Base-by-base conservation (phyloP, 2,888 invertebrate species). In the Lithosia quadra region DNA sequence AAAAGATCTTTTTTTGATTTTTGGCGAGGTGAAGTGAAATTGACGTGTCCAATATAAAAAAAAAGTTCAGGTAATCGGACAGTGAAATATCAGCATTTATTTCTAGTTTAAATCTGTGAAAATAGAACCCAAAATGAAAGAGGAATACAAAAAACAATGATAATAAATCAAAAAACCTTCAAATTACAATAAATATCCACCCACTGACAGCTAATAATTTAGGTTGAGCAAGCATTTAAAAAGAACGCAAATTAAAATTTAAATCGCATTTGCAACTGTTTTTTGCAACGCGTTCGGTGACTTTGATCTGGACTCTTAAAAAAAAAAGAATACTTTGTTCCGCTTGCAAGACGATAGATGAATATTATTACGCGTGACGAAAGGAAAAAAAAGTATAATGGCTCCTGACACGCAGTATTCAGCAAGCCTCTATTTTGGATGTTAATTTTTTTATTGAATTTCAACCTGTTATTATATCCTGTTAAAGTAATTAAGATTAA, bases 351-450 rank as follows among this genome's bases (percentile, higher is more conserved):
- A 80, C 79, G 79, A 84, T 81, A 74, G 78, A 78, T 74, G 72
- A 73, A 79, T 80, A 84, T 85, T 82, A 87, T 83, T 82, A 81
- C 77, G 84, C 84, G 83, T 87, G 78, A 79, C 87, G 76, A 86
- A 89, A 56, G 57, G 39, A 73, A 75, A 80, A 79, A 80, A 73
- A 36, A 67, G 13, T 55, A 72, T 69, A 80, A 82, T 80, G 69
- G 82, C 72, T 80, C 68, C 10, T 65, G 64, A 66, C 80, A 80
- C 76, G 82, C 74, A 73, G 64, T 63, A 24, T 62, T 24, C 53
- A 58, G 24, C 59, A 22, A 56, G 65, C 69, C 65, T 69, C 53
- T 49, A 62, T 69, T 63, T 63, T 39, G 34, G 63, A 58, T 68
- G 43, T 58, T 59, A 28, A 2, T 15, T 66, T 69, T 66, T 39